A percentile compares a stretch with the other conserved stretches of the same genome.
These are phyloP conservation scores for Simalia tracyae DNA, from an alignment of 2,797 vertebrate genomes.

Conservation along the genomic window DNA sequence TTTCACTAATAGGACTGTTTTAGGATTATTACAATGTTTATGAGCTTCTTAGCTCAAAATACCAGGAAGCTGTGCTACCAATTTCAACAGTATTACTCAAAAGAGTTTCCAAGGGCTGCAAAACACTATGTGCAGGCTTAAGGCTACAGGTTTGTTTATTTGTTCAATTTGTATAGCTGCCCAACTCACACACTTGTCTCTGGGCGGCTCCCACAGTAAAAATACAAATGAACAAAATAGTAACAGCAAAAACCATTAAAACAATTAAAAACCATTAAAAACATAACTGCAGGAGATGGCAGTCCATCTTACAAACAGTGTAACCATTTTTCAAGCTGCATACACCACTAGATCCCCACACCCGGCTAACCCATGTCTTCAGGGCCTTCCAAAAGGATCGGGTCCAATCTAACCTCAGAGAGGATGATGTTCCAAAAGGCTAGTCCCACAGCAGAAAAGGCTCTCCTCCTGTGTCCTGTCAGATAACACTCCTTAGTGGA, in stretches of 20 bases:
- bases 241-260: background rate
- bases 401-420: background rate
- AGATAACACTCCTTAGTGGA: background rate
- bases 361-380: background rate
- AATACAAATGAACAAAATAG: background rate
- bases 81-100: background rate
- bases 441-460: background rate
- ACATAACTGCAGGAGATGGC: background rate
- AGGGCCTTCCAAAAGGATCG: background rate
- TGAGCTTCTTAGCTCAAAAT: background rate
- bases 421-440: background rate
- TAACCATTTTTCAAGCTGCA: background rate
- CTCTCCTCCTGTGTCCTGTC: background rate
- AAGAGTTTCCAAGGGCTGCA: background rate
- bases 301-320: background rate
- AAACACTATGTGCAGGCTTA: background rate
- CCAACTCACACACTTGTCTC: background rate
- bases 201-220: background rate
- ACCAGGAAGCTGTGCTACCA: background rate
- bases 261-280: background rate
- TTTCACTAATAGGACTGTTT: background rate
- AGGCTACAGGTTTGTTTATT: background rate
- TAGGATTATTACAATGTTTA: background rate
- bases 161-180: background rate
- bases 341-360: background rate